Percentiles rank a stretch among this genome's conserved stretches.
Evolutionary conservation across 2,113 vertebrate genomes (phyloP).

Genomic region (Mastomys coucha): DNA sequence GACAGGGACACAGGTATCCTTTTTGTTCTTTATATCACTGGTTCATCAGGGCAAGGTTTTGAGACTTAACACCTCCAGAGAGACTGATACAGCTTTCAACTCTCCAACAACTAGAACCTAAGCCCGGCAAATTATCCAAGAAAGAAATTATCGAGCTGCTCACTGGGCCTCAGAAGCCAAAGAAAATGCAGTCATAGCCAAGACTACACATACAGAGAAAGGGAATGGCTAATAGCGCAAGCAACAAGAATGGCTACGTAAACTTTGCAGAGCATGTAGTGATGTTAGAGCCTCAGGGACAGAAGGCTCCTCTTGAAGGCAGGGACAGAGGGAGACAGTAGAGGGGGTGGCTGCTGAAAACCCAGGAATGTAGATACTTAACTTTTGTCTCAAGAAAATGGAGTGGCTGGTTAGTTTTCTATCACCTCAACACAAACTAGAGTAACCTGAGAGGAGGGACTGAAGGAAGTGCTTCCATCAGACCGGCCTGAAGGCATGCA

Average conservation of each 20-base stretch:
- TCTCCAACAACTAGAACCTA: not conserved
- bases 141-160: not conserved
- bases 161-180: not conserved
- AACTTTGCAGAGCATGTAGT: too few relatives aligned
- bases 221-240: not conserved
- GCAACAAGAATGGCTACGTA: rapidly evolving
- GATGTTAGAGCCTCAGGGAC: rapidly evolving
- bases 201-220: rapidly evolving
- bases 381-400: not conserved
- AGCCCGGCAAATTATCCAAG: not conserved
- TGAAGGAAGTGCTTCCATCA: not conserved
- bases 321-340: rapidly evolving
- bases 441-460: not conserved
- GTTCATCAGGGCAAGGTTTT: not conserved
- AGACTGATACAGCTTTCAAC: not conserved
- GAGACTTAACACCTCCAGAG: not conserved
- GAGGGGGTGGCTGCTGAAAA: not conserved
- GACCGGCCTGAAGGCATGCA: not conserved
- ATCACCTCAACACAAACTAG: not conserved
- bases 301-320: not conserved
- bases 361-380: not conserved
- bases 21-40: not conserved
- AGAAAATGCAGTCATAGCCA: not conserved
- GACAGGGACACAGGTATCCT: not conserved
- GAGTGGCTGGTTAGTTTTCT: not conserved